Base-by-base conservation (phyloP, 2,797 vertebrate genomes). In the Cephalopachus bancanus region DNA sequence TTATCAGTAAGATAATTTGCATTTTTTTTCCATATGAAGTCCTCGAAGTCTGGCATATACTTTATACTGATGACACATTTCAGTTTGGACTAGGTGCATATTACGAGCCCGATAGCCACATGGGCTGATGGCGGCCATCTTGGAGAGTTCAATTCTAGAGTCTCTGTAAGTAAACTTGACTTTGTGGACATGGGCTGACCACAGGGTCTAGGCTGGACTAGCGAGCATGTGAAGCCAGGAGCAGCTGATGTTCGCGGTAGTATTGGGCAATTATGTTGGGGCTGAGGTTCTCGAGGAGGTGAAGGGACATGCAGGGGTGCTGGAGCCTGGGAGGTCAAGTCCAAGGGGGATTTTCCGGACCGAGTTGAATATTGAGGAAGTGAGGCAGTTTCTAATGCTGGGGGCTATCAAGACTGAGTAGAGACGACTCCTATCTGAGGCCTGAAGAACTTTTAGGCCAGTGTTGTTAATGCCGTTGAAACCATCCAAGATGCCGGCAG, bases 381-480 rank as follows among this genome's bases (percentile, higher is more conserved):
- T 55, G 33, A 11, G 24, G 19, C 53, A 44, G 30, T 60, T 20
- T 86, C 76, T 59, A 33, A 69, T 51, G 37, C 33, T 83, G 57
- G 65, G 22, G 26, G 44, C 28, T 37, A 30, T 51, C 22, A 59
- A 65, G 55, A 79, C 22, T 1, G 30, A 57, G 17, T 89, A 1
- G 53, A 74, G 20, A 59, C 7, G 65, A 37, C 62, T 10, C 6
- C 74, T 85, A 12, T 37, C 44, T 83, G 44, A 10, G 10, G 19
- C 16, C 22, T 49, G 30, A 86, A 69, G 60, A 83, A 49, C 0
- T 65, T 72, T 26, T 8, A 87, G 76, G 26, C 22, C 30, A 49
- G 57, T 30, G 24, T 28, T 92, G 88, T 76, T n/a, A 74, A 92
- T 7, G 59, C 24, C 69, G 83, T 24, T 83, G 69, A 93, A 91